Conservation (phyloP, 2,113 vertebrate genomes). For the Notothenia coriiceps region DNA sequence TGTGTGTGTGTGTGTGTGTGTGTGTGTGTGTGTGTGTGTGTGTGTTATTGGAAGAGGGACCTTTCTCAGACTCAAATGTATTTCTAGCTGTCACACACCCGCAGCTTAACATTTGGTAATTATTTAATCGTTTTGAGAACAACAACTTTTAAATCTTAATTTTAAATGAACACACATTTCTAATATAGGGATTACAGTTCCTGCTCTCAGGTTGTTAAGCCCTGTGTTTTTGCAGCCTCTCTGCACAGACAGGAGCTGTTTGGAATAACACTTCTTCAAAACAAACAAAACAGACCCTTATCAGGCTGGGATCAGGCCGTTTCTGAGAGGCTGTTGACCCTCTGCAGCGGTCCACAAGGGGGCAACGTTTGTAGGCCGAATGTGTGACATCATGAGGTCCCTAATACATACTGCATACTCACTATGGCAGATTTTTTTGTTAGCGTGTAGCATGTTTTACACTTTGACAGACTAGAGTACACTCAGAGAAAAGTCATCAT, state of each 20-base stretch:
- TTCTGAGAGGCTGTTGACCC: conserved; percentile 16
- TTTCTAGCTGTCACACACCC: conserved; percentile 7
- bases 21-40: too few species aligned
- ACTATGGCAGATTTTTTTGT: not conserved
- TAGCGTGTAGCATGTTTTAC: not conserved
- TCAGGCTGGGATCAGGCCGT: conserved; percentile 53
- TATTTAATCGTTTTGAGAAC: conserved; percentile 10
- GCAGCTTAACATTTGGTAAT: not conserved
- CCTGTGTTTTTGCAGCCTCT: conserved; percentile 16
- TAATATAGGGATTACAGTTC: not conserved
- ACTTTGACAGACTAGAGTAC: too few species aligned
- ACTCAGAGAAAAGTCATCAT: too few species aligned
- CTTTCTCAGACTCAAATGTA: conserved; percentile 21
- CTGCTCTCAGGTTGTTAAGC: not conserved
- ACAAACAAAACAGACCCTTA: conserved; percentile 57
- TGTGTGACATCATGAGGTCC: conserved; percentile 19
- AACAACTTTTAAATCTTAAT: not conserved
- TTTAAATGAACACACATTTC: not conserved
- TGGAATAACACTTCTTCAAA: conserved; percentile 51
- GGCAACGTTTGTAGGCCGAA: conserved; percentile 65
- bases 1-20: too few species aligned
- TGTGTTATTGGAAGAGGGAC: conserved; percentile 58
- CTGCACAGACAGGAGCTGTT: conserved; percentile 43
- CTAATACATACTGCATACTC: not conserved
- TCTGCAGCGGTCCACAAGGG: conserved; percentile 71